Percentiles rank a stretch among this genome's conserved stretches.
Conservation (phyloP, 2,797 vertebrate species). For the Ptychobarbus kaznakovi region DNA sequence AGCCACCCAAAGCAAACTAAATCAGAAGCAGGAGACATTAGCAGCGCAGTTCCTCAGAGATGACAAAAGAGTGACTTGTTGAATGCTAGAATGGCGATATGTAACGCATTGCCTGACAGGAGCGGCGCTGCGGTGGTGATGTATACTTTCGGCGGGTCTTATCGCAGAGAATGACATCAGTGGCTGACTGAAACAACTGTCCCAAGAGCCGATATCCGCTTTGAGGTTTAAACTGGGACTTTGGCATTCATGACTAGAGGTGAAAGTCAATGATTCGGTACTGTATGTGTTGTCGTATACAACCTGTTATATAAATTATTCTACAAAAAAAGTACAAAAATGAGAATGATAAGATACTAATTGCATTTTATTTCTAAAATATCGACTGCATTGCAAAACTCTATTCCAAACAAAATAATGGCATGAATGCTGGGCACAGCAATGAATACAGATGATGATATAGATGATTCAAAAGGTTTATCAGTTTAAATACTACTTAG, state of each 20-base stretch:
- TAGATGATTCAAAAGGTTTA: too few relatives aligned
- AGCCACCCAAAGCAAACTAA: slow-evolving; percentile 57
- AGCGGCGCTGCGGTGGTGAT: not conserved
- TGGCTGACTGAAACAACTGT: slow-evolving; percentile 16
- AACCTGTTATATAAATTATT: not conserved
- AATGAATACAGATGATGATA: not conserved
- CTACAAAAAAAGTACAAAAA: not conserved
- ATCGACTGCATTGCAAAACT: not conserved
- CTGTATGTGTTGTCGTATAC: not conserved
- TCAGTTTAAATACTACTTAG: too few relatives aligned
- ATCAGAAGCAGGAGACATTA: slow-evolving; percentile 57
- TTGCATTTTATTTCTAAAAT: not conserved
- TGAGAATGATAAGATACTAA: not conserved
- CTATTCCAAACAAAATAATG: not conserved
- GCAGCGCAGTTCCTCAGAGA: slow-evolving; percentile 51
- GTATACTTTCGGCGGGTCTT: not conserved
- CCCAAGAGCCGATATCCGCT: not conserved
- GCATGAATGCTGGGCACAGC: not conserved
- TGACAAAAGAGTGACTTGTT: slow-evolving; percentile 45
- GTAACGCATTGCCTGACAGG: slow-evolving; percentile 26
- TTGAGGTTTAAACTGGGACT: not conserved
- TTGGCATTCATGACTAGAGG: not conserved
- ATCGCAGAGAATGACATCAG: slow-evolving; percentile 29
- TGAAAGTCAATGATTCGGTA: not conserved
- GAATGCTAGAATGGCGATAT: slow-evolving; percentile 3